phyloP scores from a whole-genome alignment of 2,113 vertebrate species.

The Epinephelus fuscoguttatus region DNA sequence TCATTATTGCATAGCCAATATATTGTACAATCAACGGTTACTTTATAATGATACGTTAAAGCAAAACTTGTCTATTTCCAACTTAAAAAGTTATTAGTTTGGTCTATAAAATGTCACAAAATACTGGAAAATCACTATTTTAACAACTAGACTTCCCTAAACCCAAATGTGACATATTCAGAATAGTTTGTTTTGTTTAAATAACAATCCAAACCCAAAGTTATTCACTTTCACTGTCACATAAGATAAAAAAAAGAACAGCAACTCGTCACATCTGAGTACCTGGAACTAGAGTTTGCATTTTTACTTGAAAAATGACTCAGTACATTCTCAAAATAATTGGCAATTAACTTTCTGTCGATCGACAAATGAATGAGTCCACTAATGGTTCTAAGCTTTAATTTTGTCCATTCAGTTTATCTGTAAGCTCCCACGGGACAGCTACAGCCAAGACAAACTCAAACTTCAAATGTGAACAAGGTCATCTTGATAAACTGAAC shows the following conservation, averaged over 20 bases:
- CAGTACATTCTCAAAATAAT: background rate
- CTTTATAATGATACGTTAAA: too few relatives aligned
- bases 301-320: background rate
- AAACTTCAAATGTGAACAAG: constrained; percentile 37
- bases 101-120: background rate
- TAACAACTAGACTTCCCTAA: background rate
- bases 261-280: background rate
- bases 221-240: background rate
- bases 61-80: too few relatives aligned
- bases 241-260: background rate
- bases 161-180: background rate
- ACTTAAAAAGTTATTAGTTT: background rate
- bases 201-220: background rate
- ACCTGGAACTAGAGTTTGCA: background rate
- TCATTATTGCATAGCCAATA: too few relatives aligned
- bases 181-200: background rate
- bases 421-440: background rate
- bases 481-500: constrained; percentile 53
- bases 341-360: background rate
- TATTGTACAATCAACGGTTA: too few relatives aligned
- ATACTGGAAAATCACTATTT: background rate
- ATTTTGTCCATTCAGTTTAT: background rate
- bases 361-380: background rate
- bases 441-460: constrained; percentile 6
- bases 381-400: too few relatives aligned